Conservation (phyloP, 2,113 vertebrate genomes). For the Tamias sibiricus region DNA sequence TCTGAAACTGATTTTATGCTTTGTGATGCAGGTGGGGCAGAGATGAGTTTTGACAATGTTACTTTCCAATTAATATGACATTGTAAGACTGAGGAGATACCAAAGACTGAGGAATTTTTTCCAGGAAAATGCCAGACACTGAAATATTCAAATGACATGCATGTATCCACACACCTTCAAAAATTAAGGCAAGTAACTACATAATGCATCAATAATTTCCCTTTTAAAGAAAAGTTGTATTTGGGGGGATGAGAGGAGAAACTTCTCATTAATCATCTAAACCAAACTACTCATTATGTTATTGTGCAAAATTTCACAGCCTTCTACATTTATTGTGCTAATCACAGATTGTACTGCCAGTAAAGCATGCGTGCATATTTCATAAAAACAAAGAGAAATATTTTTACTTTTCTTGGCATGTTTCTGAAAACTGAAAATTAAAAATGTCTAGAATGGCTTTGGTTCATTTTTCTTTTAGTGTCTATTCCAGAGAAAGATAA, state of each 20-base stretch:
- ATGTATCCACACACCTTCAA: not conserved
- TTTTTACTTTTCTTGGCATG: not conserved
- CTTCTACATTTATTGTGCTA: not conserved
- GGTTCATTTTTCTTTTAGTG: not conserved
- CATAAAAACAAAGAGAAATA: not conserved
- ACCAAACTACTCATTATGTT: not conserved
- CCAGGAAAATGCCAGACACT: not conserved
- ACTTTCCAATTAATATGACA: not conserved
- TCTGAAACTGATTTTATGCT: not conserved
- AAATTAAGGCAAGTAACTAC: not conserved
- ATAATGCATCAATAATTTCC: not conserved
- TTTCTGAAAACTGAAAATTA: slow-evolving; percentile 30
- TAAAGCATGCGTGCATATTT: not conserved
- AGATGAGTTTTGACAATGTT: not conserved
- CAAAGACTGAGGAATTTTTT: not conserved
- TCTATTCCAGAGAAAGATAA: not conserved
- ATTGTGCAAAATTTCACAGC: not conserved
- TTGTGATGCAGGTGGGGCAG: not conserved
- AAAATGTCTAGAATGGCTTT: not conserved
- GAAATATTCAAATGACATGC: not conserved
- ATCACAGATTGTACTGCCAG: not conserved
- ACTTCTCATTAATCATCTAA: not conserved
- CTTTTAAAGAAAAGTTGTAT: not conserved
- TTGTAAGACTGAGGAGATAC: not conserved
- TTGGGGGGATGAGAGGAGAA: slow-evolving; percentile 15